Evolutionary conservation across 2,888 invertebrate genomes (phyloP).

Genomic region (Monochamus alternatus): DNA sequence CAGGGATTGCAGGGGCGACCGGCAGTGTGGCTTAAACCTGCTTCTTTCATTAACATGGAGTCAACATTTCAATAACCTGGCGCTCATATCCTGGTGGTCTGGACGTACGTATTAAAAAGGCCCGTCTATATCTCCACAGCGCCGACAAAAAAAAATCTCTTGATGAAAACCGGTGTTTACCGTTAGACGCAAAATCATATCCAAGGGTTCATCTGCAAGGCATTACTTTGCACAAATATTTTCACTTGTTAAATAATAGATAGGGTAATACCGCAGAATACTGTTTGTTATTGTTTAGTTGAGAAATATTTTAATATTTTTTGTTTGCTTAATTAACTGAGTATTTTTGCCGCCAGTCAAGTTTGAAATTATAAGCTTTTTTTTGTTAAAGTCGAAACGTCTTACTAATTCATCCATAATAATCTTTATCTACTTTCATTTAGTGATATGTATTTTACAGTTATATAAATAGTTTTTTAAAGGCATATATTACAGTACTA

Average conservation of each 20-base stretch:
- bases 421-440: too few relatives aligned
- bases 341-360: too few relatives aligned
- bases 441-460: too few relatives aligned
- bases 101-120: constrained; percentile 54
- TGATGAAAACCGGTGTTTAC: constrained; percentile 44
- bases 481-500: too few relatives aligned
- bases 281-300: too few relatives aligned
- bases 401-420: too few relatives aligned
- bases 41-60: constrained; percentile 70
- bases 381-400: too few relatives aligned
- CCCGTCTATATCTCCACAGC: constrained; percentile 48
- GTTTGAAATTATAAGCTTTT: too few relatives aligned
- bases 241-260: not conserved
- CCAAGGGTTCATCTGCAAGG: not conserved
- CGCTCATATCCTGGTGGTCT: constrained; percentile 64
- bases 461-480: too few relatives aligned
- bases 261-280: too few relatives aligned
- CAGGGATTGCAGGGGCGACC: constrained; percentile 51
- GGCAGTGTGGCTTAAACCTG: constrained; percentile 66
- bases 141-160: constrained; percentile 46
- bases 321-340: too few relatives aligned
- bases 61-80: constrained; percentile 70
- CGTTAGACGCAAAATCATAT: not conserved
- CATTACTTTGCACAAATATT: not conserved
- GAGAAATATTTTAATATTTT: too few relatives aligned